Evolutionary conservation across 2,797 vertebrate genomes (phyloP).

Genomic region (Lateolabrax maculatus): DNA sequence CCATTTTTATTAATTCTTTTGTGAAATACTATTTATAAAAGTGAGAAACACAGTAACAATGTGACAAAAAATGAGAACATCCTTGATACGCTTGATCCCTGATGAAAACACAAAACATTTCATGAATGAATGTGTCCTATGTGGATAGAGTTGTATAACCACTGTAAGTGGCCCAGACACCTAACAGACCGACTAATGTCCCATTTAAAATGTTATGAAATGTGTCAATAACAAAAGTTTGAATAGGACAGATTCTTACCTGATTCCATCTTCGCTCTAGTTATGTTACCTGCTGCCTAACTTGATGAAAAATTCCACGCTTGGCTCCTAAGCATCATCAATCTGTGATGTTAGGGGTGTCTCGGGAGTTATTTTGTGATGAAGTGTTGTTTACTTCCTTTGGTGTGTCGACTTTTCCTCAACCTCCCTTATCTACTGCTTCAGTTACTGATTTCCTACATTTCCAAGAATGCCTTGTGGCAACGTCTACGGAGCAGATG

Average conservation of each 20-base stretch:
- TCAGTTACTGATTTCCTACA: slow-evolving; percentile 36
- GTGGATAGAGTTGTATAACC: not conserved
- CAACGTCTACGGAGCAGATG: slow-evolving; percentile 61
- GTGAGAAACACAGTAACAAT: not conserved
- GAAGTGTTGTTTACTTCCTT: slow-evolving; percentile 42
- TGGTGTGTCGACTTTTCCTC: slow-evolving; percentile 15
- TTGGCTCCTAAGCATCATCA: slow-evolving; percentile 19
- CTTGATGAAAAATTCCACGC: slow-evolving; percentile 5
- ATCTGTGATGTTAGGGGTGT: not conserved
- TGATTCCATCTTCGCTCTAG: not conserved
- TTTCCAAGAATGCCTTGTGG: slow-evolving; percentile 63
- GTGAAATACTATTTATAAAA: not conserved
- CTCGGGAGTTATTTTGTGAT: slow-evolving; percentile 22
- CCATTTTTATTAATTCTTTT: slow-evolving; percentile 23
- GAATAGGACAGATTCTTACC: not conserved
- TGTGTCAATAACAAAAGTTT: not conserved
- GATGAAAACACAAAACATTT: not conserved
- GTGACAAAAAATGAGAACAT: not conserved
- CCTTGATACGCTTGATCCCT: not conserved
- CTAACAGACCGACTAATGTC: not conserved
- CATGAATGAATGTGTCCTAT: not conserved
- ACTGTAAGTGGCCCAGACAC: not conserved
- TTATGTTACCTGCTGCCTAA: not conserved
- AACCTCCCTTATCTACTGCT: slow-evolving; percentile 16
- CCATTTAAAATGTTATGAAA: not conserved